Evolutionary conservation across 1,140 invertebrate genomes (phyloP).

Genomic region (Dreissena polymorpha): DNA sequence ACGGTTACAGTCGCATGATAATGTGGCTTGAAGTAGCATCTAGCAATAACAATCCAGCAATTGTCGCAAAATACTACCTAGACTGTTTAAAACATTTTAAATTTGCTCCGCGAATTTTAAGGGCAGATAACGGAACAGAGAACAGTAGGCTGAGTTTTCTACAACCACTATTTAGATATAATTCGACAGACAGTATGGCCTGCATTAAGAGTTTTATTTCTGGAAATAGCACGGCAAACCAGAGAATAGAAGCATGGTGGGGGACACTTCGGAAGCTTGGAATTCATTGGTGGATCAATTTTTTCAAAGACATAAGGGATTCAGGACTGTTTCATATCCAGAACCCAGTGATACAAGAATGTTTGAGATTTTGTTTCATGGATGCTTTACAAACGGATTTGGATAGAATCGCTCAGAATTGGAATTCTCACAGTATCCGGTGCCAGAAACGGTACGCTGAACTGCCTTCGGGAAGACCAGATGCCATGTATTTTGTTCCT

Average conservation of each 20-base stretch:
- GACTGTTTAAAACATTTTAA: conserved; percentile 43
- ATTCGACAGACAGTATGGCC: conserved; percentile 23
- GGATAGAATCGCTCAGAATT: conserved; percentile 29
- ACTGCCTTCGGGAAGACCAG: conserved; percentile 31
- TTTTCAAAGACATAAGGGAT: conserved; percentile 44
- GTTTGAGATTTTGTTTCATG: conserved; percentile 42
- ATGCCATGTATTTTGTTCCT: conserved; percentile 40
- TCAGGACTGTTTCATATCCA: conserved; percentile 13
- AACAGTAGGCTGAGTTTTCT: conserved; percentile 47
- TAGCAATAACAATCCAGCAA: conserved; percentile 66
- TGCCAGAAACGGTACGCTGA: conserved; percentile 23
- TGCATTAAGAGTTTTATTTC: conserved; percentile 49
- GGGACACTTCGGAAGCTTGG: conserved; percentile 36
- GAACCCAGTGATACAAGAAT: conserved; percentile 16
- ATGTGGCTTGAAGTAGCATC: conserved; percentile 71
- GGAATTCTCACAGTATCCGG: conserved; percentile 26
- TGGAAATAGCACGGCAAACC: conserved; percentile 51
- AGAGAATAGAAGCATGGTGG: conserved; percentile 55
- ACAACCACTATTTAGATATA: conserved; percentile 37
- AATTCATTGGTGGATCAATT: conserved; percentile 49
- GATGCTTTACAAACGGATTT: conserved; percentile 16
- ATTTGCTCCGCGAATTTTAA: conserved; percentile 38
- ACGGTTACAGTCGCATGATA: conserved; percentile 72
- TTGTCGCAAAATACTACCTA: conserved; percentile 64
- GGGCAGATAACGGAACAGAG: conserved; percentile 51